Evolutionary conservation across 1,140 invertebrate genomes (phyloP).

Genomic region (Pseudoatta argentina): DNA sequence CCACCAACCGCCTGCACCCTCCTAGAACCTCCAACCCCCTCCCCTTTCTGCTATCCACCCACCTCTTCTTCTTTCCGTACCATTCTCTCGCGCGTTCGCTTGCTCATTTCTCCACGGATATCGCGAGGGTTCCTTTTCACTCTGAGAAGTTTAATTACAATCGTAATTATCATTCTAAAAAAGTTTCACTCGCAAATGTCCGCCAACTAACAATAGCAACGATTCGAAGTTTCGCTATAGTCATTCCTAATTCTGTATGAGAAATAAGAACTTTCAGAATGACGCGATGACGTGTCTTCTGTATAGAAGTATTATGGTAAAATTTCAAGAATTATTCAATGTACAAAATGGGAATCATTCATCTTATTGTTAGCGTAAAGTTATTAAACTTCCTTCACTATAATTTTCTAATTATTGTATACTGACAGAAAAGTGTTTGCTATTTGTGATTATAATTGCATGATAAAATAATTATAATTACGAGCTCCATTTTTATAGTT

Average conservation of each 20-base stretch:
- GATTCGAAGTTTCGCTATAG: conserved; percentile 58
- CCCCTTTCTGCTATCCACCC: conserved; percentile 38
- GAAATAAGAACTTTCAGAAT: conserved; percentile 14
- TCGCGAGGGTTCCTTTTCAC: conserved; percentile 73
- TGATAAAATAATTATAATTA: no score
- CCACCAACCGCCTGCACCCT: conserved; percentile 48
- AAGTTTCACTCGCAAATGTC: conserved; percentile 76
- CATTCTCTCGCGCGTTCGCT: conserved; percentile 54
- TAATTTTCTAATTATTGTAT: not conserved
- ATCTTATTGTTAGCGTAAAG: not conserved
- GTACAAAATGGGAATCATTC: not conserved
- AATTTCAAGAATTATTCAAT: not conserved
- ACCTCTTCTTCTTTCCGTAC: conserved; percentile 42
- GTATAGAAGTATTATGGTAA: not conserved
- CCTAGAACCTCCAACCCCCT: not conserved
- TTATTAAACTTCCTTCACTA: not conserved
- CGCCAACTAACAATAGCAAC: conserved; percentile 77
- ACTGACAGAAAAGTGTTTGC: not conserved
- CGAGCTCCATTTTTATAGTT: no score
- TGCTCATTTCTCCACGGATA: conserved; percentile 73
- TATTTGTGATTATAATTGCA: no score
- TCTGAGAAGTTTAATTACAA: conserved; percentile 85
- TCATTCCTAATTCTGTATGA: conserved; percentile 37
- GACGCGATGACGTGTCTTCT: not conserved
- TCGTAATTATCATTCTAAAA: conserved; percentile 82